Conservation (phyloP, 2,888 invertebrate genomes). For the Syrphus vitripennis region DNA sequence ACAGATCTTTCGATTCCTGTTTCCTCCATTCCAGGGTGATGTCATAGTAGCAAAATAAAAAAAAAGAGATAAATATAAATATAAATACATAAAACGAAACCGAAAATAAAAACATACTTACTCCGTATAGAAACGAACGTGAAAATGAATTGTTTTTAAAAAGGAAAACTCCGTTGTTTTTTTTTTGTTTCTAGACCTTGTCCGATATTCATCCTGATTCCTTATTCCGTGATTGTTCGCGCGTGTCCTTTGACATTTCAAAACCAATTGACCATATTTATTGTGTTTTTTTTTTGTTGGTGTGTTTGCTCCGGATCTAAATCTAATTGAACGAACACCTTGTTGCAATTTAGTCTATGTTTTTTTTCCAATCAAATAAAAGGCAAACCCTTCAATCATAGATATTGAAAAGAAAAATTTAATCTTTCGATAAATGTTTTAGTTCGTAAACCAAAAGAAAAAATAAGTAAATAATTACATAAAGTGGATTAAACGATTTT, state of each 20-base stretch:
- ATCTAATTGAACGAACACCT: constrained; percentile 45
- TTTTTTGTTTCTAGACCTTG: constrained; percentile 33
- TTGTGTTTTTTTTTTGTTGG: background rate
- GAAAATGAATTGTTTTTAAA: constrained; percentile 66
- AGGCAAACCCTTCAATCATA: background rate
- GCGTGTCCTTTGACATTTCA: constrained; percentile 70
- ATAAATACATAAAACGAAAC: constrained; percentile 20
- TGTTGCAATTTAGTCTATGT: constrained; percentile 47
- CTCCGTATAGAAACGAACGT: constrained; percentile 11
- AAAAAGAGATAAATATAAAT: constrained; percentile 8
- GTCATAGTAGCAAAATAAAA: constrained; percentile 53
- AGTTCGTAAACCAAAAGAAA: background rate
- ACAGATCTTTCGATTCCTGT: constrained; percentile 64
- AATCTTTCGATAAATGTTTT: background rate
- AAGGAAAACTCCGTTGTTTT: constrained; percentile 38
- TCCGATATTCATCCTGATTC: background rate
- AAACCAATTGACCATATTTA: constrained; percentile 56
- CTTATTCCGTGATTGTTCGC: constrained; percentile 38
- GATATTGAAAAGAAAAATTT: background rate
- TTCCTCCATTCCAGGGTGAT: constrained; percentile 69
- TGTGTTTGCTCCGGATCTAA: background rate
- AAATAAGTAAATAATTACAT: background rate
- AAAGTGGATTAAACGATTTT: constrained; percentile 15
- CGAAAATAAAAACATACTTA: constrained; percentile 39
- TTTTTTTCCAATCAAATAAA: background rate